These are phyloP conservation scores for Thermophis baileyi DNA, from an alignment of 2,113 vertebrate species.

Conservation along the genomic window DNA sequence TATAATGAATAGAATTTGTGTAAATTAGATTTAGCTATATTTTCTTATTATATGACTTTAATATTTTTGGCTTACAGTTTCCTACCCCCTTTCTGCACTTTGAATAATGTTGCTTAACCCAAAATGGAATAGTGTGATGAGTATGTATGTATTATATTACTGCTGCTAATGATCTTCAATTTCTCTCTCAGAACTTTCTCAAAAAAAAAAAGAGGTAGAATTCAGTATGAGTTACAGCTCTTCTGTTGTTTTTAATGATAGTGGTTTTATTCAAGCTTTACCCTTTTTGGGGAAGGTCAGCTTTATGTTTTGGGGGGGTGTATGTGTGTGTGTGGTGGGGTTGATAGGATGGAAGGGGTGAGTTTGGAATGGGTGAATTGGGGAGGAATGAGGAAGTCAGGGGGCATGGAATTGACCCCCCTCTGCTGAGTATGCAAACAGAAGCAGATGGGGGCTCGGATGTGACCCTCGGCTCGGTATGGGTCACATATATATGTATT, in stretches of 20 bases:
- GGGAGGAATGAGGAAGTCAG: too few species aligned
- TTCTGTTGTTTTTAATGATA: not conserved
- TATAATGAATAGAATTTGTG: not conserved
- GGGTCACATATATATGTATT: conserved; percentile 1
- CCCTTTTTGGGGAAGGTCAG: conserved; percentile 64
- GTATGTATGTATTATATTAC: not conserved
- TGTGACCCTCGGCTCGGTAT: too few species aligned
- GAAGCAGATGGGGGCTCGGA: too few species aligned
- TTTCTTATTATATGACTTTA: not conserved
- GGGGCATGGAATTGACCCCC: too few species aligned
- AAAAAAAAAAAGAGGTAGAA: conserved; percentile 19
- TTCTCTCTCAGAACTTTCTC: not conserved
- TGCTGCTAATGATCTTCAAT: not conserved
- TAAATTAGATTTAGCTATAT: not conserved
- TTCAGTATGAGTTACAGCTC: conserved; percentile 36
- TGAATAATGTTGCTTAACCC: not conserved
- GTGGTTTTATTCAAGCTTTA: conserved; percentile 29
- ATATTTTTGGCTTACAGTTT: not conserved
- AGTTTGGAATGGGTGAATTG: too few species aligned
- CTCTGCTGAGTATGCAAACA: too few species aligned
- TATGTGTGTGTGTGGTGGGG: conserved; percentile 49
- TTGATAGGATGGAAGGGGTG: too few species aligned
- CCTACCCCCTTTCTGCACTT: not conserved
- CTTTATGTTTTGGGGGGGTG: conserved; percentile 43
- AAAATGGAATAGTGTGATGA: not conserved